Conservation (phyloP, 2,888 invertebrate species). For the Pseudeuparius sepicola region DNA sequence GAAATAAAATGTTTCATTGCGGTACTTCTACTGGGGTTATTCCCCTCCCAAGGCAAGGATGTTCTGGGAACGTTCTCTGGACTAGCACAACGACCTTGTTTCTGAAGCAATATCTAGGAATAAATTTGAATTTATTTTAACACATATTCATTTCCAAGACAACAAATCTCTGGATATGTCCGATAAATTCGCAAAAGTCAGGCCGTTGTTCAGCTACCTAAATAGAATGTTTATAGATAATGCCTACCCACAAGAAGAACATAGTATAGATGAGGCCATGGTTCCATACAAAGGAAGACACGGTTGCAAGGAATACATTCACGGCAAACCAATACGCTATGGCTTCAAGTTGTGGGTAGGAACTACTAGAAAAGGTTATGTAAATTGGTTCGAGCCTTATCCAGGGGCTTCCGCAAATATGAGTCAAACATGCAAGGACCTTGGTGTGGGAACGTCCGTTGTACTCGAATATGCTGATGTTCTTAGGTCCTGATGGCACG, state of each 20-base stretch:
- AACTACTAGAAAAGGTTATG: conserved; percentile 25
- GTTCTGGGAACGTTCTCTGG: conserved; percentile 15
- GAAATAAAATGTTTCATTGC: conserved; percentile 12
- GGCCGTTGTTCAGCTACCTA: conserved; percentile 23
- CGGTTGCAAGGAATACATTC: conserved; percentile 28
- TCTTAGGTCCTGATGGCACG: conserved; percentile 3
- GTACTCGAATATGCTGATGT: conserved; percentile 16
- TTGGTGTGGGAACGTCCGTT: conserved; percentile 20
- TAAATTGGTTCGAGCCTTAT: conserved; percentile 26
- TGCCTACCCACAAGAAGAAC: conserved; percentile 16
- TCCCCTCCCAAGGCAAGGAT: conserved; percentile 11
- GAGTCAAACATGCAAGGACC: conserved; percentile 15
- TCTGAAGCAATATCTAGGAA: conserved; percentile 13
- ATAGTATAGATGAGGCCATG: conserved; percentile 33
- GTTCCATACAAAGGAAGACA: conserved; percentile 32
- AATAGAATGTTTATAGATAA: conserved; percentile 25
- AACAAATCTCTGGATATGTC: conserved; percentile 13
- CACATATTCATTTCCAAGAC: conserved; percentile 13
- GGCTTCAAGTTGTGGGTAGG: conserved; percentile 29
- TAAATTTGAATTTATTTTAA: conserved; percentile 9
- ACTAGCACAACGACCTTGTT: conserved; percentile 14
- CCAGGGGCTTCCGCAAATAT: conserved; percentile 21
- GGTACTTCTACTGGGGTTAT: conserved; percentile 10
- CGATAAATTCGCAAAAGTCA: conserved; percentile 27
- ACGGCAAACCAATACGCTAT: conserved; percentile 24